Base-by-base conservation (phyloP, 2,888 invertebrate species). In the Cerastis leucographa region DNA sequence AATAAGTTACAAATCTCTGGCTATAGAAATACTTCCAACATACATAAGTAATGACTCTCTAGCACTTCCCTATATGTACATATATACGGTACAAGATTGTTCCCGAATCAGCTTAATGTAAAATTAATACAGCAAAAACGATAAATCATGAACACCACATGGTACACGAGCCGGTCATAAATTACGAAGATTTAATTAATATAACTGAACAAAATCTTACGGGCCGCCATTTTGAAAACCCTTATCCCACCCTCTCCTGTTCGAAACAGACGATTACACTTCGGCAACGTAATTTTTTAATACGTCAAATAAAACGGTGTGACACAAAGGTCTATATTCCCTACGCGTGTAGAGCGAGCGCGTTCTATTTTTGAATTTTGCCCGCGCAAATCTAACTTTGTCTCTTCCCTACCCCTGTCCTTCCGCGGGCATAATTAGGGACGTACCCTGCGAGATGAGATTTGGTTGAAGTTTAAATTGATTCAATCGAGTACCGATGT, bases 121-220 rank as follows among this genome's bases (percentile, higher is more conserved):
- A 89, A 91, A 92, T 92, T 92, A 94, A 94, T 93, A 90, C 87
- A 90, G 83, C 92, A 91, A 95, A 94, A 94, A 93, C 93, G 92
- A 96, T 96, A 95, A 95, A 96, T 96, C 94, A 94, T 88, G 89
- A 85, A 91, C 90, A 91, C 88, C 95, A 95, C 92, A 94, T 94
- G 95, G 89, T 92, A 91, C 93, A 89, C 91, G 90, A 90, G 89
- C 92, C 90, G 91, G 91, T 92, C 94, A 95, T 96, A 96, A 96
- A 96, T 96, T 95, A 96, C 93, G 94, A 96, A 96, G 96, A 96
- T 96, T 96, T 96, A 96, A 96, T 96, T 96, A 96, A 95, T 96
- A 94, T 94, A 93, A 92, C 94, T 92, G 94, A 94, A 95, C 95
- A 93, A 96, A 96, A 96, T 96, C 96, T 96, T 96, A 96, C 94